Evolutionary conservation across 1,140 invertebrate species (phyloP).

Genomic region (Gonioctena quinquepunctata): DNA sequence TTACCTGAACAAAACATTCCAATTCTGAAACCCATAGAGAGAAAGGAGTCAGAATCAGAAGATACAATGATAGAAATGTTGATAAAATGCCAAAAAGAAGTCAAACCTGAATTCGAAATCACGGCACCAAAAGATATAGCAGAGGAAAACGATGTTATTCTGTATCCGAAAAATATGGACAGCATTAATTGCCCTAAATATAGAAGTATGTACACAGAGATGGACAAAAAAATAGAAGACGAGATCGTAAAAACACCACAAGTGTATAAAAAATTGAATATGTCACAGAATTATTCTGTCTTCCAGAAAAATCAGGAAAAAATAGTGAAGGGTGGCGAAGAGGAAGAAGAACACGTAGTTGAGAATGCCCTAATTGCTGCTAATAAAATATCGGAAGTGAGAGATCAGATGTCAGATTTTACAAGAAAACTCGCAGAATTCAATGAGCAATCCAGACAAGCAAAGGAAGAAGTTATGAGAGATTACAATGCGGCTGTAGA

Average conservation of each 20-base stretch:
- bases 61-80: slow-evolving; percentile 31
- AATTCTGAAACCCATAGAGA: slow-evolving; percentile 32
- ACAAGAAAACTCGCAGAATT: slow-evolving; percentile 38
- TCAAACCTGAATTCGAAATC: slow-evolving; percentile 25
- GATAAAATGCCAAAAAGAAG: slow-evolving; percentile 22
- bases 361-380: slow-evolving; percentile 32
- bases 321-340: slow-evolving; percentile 2
- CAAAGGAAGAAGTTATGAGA: slow-evolving; percentile 33
- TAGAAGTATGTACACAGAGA: slow-evolving; percentile 19
- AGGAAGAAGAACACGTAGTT: slow-evolving; percentile 1
- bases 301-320: slow-evolving; percentile 19
- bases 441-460: slow-evolving; percentile 29
- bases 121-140: slow-evolving; percentile 21
- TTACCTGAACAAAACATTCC: slow-evolving; percentile 29
- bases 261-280: slow-evolving; percentile 28
- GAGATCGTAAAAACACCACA: slow-evolving; percentile 16
- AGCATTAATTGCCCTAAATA: slow-evolving; percentile 4
- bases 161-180: slow-evolving; percentile 25
- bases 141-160: slow-evolving; percentile 31
- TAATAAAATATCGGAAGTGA: slow-evolving; percentile 38
- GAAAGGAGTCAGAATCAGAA: slow-evolving; percentile 12
- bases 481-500: slow-evolving; percentile 37
- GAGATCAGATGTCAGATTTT: slow-evolving; percentile 38
- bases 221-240: not conserved
- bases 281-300: slow-evolving; percentile 30